Conservation (phyloP, 1,140 invertebrate genomes). For the Patella vulgata region DNA sequence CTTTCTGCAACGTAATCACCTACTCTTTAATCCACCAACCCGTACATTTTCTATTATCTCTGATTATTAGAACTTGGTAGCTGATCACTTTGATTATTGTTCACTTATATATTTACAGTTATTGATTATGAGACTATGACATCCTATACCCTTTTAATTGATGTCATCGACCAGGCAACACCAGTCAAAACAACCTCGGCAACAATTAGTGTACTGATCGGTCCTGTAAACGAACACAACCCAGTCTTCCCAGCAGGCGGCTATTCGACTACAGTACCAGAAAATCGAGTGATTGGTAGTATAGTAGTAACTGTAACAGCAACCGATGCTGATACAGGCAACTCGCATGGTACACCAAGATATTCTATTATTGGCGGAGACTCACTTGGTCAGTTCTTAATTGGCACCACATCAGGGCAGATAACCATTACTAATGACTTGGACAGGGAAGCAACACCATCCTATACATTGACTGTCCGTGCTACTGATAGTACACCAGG, state of each 20-base stretch:
- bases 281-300: conserved; percentile 9
- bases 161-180: conserved; percentile 23
- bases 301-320: conserved; percentile 33
- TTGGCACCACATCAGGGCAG: conserved; percentile 29
- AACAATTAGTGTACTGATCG: conserved; percentile 17
- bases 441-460: conserved; percentile 21
- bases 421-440: conserved; percentile 19
- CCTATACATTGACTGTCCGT: conserved; percentile 22
- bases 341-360: conserved; percentile 27
- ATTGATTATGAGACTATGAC: conserved; percentile 33
- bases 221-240: conserved; percentile 34
- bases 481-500: conserved; percentile 24
- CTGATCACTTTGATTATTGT: too few relatives aligned
- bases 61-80: too few relatives aligned
- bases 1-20: too few relatives aligned
- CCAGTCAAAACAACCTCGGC: conserved; percentile 17
- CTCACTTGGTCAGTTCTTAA: conserved; percentile 25
- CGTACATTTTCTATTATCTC: too few relatives aligned
- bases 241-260: conserved; percentile 30
- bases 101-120: too few relatives aligned
- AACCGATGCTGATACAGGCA: conserved; percentile 38
- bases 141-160: conserved; percentile 21
- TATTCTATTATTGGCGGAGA: conserved; percentile 38
- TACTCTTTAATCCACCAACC: too few relatives aligned
- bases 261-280: conserved; percentile 21